phyloP scores from a whole-genome alignment of 1,140 invertebrate genomes.

The Saccostrea glomerata region DNA sequence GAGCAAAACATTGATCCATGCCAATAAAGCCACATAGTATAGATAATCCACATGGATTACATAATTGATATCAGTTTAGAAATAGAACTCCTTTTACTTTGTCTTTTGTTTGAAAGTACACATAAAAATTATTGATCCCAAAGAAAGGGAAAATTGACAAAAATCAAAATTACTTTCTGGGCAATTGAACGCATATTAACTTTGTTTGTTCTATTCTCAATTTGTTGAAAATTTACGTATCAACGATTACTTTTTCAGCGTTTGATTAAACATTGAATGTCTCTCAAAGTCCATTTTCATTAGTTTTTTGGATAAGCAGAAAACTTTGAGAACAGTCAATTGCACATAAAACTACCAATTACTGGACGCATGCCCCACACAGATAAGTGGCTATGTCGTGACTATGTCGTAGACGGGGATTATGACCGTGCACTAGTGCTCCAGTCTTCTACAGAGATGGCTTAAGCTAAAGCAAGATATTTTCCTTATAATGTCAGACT shows the following conservation, averaged over 20 bases:
- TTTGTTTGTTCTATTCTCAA: conserved; percentile 18
- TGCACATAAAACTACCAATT: background rate
- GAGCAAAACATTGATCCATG: background rate
- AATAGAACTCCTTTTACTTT: background rate
- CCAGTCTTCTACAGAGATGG: background rate
- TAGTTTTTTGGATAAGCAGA: conserved; percentile 8
- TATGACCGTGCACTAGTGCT: background rate
- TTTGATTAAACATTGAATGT: conserved; percentile 35
- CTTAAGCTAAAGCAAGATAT: background rate
- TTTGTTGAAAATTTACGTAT: conserved; percentile 32
- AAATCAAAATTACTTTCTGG: conserved; percentile 32
- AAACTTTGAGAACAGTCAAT: conserved; percentile 6
- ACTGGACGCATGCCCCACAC: background rate
- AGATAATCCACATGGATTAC: conserved; percentile 21
- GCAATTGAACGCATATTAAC: conserved; percentile 15
- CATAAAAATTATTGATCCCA: conserved; percentile 5
- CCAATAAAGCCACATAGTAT: background rate
- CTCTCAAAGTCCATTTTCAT: conserved; percentile 23
- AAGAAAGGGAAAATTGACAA: conserved; percentile 20
- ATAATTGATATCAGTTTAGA: conserved; percentile 7
- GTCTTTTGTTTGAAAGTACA: conserved; percentile 15
- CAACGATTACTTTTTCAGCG: background rate
- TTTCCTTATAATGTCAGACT: background rate
- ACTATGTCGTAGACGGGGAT: background rate
- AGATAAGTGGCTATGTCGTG: background rate